A percentile compares a stretch with the other conserved stretches of the same genome.
Conservation (phyloP, 2,888 invertebrate species). For the Mayetiola destructor region DNA sequence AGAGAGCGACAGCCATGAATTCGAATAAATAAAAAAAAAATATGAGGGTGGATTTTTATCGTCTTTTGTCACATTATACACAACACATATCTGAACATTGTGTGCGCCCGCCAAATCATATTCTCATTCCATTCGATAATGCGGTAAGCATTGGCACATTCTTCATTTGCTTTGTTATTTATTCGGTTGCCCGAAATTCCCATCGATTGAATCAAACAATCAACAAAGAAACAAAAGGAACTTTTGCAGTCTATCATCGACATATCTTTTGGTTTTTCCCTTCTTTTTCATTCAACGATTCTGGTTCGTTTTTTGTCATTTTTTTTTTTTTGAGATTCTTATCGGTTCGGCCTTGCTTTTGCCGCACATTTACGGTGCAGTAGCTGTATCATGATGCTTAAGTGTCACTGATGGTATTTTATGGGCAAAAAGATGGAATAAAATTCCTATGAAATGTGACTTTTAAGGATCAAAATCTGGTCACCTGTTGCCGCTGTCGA, state of each 20-base stretch:
- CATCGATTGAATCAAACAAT: neutral
- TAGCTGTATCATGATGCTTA: neutral
- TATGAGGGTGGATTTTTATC: slow-evolving; percentile 17
- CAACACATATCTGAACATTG: slow-evolving; percentile 7
- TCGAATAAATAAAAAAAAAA: slow-evolving; percentile 9
- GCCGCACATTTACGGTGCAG: neutral
- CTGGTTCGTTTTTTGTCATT: neutral
- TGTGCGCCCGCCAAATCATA: no score
- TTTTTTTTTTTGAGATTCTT: neutral
- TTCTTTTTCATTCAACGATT: neutral
- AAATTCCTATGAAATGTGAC: slow-evolving; percentile 12
- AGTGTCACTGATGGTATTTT: slow-evolving; percentile 3
- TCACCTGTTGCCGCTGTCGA: slow-evolving; percentile 13
- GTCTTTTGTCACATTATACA: slow-evolving; percentile 17
- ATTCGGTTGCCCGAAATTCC: neutral
- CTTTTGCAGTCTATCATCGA: neutral
- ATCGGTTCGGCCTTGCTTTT: neutral
- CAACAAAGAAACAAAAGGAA: slow-evolving; percentile 7
- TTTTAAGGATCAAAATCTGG: neutral
- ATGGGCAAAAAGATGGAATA: neutral
- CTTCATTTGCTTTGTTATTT: slow-evolving; percentile 10
- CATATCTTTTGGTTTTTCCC: neutral
- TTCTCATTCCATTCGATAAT: neutral
- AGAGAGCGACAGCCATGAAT: neutral
- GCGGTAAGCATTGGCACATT: slow-evolving; percentile 11